Conservation (phyloP, 1,140 invertebrate species). For the Conus betulinus region DNA sequence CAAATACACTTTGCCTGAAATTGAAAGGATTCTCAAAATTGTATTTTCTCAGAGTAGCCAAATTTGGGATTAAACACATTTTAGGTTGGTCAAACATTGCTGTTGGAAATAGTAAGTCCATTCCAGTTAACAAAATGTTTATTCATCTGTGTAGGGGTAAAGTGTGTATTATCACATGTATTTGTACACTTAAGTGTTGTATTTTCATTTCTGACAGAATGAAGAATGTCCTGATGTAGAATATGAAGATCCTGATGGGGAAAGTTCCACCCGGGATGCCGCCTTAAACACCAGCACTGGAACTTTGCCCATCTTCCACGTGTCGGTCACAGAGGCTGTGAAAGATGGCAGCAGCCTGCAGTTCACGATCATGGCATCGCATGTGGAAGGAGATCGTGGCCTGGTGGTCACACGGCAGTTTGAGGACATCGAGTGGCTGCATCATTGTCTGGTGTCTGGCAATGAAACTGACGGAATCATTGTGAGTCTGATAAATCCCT, state of each 20-base stretch:
- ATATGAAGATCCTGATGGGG: constrained; percentile 24
- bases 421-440: constrained; percentile 77
- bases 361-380: constrained; percentile 70
- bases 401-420: constrained; percentile 70
- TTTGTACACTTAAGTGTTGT: too few species aligned
- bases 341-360: constrained; percentile 75
- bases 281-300: not conserved
- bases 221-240: constrained; percentile 10
- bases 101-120: too few species aligned
- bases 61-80: too few species aligned
- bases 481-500: constrained; percentile 60
- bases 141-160: too few species aligned
- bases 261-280: not conserved
- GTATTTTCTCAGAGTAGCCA: too few species aligned
- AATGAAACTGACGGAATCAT: constrained; percentile 74
- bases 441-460: constrained; percentile 74
- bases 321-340: constrained; percentile 72
- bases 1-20: too few species aligned
- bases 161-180: too few species aligned
- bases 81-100: too few species aligned
- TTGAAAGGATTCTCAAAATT: too few species aligned
- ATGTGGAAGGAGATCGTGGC: constrained; percentile 41
- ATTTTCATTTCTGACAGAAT: constrained; percentile 1
- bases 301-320: constrained; percentile 63
- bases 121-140: too few species aligned